Base-by-base conservation (phyloP, 1,140 invertebrate species). In the Eriocheir sinensis region DNA sequence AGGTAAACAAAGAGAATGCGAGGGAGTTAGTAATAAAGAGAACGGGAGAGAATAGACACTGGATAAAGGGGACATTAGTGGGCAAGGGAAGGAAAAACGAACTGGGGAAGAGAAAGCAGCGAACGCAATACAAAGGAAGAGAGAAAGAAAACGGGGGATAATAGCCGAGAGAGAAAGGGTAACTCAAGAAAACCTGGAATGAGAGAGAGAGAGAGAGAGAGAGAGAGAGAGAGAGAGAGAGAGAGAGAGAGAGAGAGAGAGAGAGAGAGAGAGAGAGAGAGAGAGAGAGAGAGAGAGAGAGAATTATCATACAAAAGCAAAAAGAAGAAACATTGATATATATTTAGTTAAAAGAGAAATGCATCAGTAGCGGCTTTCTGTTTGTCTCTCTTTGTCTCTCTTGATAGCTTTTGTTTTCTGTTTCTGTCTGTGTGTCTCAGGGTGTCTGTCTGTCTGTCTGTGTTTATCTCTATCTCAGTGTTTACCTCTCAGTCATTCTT, bases 391-490 rank as follows among this genome's bases (percentile, higher is more conserved):
- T n/a, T n/a, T n/a, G n/a, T n/a, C n/a, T n/a, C n/a, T n/a, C n/a
- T n/a, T n/a, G n/a, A n/a, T n/a, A n/a, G n/a, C n/a, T n/a, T n/a
- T n/a, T n/a, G n/a, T n/a, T n/a, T n/a, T 81, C 27, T 81, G 79
- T 81, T 27, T 81, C 27, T 81, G 79, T 81, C 27, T 81, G 79
- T 81, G 79, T 81, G 79, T 81, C 27, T 81, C 27, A 30, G 79
- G n/a, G 79, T 81, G 79, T 81, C 27, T 81, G 79, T 81, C 27
- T 81, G 79, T 81, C 27, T 81, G 79, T 81, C 27, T 81, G 79
- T 81, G 79, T 81, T 27, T 81, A 32, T 81, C 27, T 81, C 6
- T 81, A 32, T 81, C 27, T 27, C 27, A 30, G 79, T 8, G 4
- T 81, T 3, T 8, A n/a, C n/a, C n/a, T n/a, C n/a, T n/a, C n/a